Base-by-base conservation (phyloP, 2,797 vertebrate species). In the Thalassophryne amazonica region DNA sequence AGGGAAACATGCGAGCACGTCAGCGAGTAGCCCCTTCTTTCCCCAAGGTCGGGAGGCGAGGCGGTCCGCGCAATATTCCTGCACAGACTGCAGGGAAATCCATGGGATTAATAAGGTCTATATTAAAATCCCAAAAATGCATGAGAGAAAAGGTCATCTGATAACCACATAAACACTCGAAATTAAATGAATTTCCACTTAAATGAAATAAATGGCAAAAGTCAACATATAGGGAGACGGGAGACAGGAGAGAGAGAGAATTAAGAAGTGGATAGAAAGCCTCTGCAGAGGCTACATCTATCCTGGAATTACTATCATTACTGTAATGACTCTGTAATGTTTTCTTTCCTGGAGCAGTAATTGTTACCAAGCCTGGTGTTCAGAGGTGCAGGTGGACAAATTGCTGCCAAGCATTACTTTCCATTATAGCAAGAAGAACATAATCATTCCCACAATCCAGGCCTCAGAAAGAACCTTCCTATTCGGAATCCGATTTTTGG, bases 241-340 rank as follows among this genome's bases (percentile, higher is more conserved):
- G 7, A 7, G 32, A 16, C 14, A 38, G 40, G 55, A 24, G 40
- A 31, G 46, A 37, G 46, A 23, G n/a, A 12, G 15, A 35, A 28
- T 40, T 7, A 4, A 21, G 41, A 35, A 54, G 41, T 58, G 53
- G 46, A 62, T 73, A 69, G 63, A 66, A 60, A 48, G 71, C 60
- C 70, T n/a, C n/a, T 35, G 68, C 46, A 65, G 77, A 81, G 83
- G 49, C 62, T 56, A 59, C 54, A 56, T 86, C 80, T 80, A 59
- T 76, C 73, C 73, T 72, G 55, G 56, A 84, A 90, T 87, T 68
- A 89, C 89, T 87, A 83, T 90, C 84, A 89, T 91, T 90, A 91
- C 77, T 83, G 75, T 90, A 89, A 90, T 89, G 83, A 80, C 80
- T 89, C 80, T 73, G 73, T 88, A 86, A 88, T 89, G 84, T 87